Evolutionary conservation across 2,888 invertebrate species (phyloP).

Genomic region (Drosophila fungiperda): DNA sequence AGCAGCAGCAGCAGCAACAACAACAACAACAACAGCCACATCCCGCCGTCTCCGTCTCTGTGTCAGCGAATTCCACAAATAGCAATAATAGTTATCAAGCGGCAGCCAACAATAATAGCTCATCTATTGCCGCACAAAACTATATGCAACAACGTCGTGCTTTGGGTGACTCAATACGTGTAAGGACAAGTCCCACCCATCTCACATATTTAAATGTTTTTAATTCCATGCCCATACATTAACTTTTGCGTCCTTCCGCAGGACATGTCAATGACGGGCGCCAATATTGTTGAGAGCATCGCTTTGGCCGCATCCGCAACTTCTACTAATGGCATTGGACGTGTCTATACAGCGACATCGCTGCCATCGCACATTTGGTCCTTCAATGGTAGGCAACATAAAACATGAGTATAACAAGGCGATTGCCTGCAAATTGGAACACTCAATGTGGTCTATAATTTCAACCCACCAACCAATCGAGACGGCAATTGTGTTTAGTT

Average conservation of each 20-base stretch:
- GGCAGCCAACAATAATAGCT: slow-evolving; percentile 74
- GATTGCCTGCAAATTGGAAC: neutral
- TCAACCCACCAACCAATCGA: neutral
- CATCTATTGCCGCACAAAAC: slow-evolving; percentile 63
- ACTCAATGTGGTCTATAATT: neutral
- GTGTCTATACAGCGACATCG: slow-evolving; percentile 95
- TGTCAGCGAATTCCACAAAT: slow-evolving; percentile 69
- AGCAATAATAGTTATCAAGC: slow-evolving; percentile 66
- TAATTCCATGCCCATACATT: neutral
- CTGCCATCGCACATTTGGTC: slow-evolving; percentile 97
- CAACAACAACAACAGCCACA: slow-evolving; percentile 75
- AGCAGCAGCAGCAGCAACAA: slow-evolving; percentile 67
- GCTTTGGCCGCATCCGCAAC: slow-evolving; percentile 82
- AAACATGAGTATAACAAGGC: neutral
- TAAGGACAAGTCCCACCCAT: slow-evolving; percentile 41
- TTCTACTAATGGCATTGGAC: slow-evolving; percentile 87
- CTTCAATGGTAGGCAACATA: slow-evolving; percentile 89
- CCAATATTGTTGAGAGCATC: slow-evolving; percentile 83
- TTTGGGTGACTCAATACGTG: slow-evolving; percentile 74
- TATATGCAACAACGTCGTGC: slow-evolving; percentile 75
- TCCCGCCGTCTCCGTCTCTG: slow-evolving; percentile 63
- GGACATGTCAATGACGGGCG: slow-evolving; percentile 81
- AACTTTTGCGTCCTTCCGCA: slow-evolving; percentile 38
- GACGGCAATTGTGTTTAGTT: neutral
- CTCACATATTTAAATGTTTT: neutral